A percentile compares a stretch with the other conserved stretches of the same genome.
Conservation (phyloP, 2,797 vertebrate genomes). For the Odontamblyopus rebecca region DNA sequence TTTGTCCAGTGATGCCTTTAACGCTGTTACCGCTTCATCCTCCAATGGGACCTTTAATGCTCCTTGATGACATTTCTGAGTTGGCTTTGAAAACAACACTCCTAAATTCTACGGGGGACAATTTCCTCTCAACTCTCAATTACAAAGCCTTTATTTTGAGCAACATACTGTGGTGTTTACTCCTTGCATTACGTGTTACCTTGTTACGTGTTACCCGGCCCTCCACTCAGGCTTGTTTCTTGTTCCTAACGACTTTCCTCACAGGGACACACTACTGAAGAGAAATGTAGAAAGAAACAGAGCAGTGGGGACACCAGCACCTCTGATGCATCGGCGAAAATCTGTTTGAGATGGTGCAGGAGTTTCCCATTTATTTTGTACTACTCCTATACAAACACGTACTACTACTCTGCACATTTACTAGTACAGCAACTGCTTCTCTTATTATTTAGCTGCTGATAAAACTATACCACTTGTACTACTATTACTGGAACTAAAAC, state of each 20-base stretch:
- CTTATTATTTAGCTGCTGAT: neutral
- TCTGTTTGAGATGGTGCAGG: neutral
- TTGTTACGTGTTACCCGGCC: neutral
- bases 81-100: neutral
- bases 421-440: neutral
- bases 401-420: no score
- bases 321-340: conserved; percentile 36
- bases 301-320: conserved; percentile 23
- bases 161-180: conserved; percentile 8
- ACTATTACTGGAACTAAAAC: no score
- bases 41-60: neutral
- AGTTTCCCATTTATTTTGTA: neutral
- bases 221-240: conserved; percentile 17
- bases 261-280: conserved; percentile 21
- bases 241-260: conserved; percentile 38
- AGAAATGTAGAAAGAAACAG: conserved; percentile 13
- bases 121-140: conserved; percentile 6
- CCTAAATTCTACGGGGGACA: neutral
- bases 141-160: neutral
- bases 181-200: neutral
- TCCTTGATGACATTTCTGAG: neutral
- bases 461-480: no score
- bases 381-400: neutral
- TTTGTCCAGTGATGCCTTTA: neutral
- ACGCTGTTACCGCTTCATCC: neutral